Base-by-base conservation (phyloP, 2,888 invertebrate genomes). In the Spilosoma lubricipeda region DNA sequence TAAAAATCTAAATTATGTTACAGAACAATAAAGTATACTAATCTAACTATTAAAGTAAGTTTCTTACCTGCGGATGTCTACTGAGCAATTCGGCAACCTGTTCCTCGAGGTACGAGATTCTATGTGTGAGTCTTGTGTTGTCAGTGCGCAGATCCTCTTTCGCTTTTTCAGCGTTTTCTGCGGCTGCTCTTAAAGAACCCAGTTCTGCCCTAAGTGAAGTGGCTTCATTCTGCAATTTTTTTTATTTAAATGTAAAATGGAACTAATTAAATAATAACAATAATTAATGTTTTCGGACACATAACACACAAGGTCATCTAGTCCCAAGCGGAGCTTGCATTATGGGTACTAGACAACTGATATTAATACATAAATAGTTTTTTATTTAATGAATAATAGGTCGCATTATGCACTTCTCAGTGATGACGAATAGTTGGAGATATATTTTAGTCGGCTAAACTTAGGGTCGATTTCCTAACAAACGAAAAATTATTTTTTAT, bases 91-190 rank as follows among this genome's bases (percentile, higher is more conserved):
- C 97, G 0, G 96, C 94, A 81, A 98, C 98, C 93, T 98, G 98
- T 89, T 98, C 98, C 91, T 99, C 98, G 75, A 99, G 96, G 92
- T 98, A 98, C 3, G 98, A 98, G 87, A 98, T 98, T 82, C 98
- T 96, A 92, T 98, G 98, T 23, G 98, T 98, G 77, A 98, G 96
- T 71, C 98, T 96, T 77, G 98, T 97, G 93, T 98, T 98, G 92
- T 98, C 98, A 36, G 97, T 96, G 86, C 97, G 97, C 52, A 97
- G 94, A 23, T 96, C 96, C 81, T 97, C 97, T 89, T 97, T 97
- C 70, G 97, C 96, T 68, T 95, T 93, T 87, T 96, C 97, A 0
- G 97, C 96, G 86, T 97, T 97, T 70, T 97, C 97, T 1, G 97
- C 96, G 76, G 96, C 96, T 74, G 96, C 94, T 59, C 96, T 94